A percentile compares a stretch with the other conserved stretches of the same genome.
phyloP scores from a whole-genome alignment of 2,797 vertebrate species.

The Crocidura indochinensis region DNA sequence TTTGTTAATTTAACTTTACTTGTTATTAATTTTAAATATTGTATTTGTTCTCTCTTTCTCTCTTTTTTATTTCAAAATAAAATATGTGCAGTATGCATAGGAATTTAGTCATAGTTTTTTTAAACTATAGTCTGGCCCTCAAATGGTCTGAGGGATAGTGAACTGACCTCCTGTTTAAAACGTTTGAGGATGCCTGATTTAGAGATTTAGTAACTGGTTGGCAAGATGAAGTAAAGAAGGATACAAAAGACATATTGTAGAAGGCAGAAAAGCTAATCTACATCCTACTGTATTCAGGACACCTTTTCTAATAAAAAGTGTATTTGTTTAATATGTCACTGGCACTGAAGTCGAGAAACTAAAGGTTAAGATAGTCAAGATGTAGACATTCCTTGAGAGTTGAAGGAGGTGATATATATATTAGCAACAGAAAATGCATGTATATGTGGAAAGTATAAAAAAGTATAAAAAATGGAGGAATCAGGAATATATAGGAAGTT shows the following conservation, averaged over 20 bases:
- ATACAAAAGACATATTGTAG: not conserved
- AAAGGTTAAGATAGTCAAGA: constrained; percentile 3
- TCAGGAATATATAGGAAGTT: constrained; percentile 32
- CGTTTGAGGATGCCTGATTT: not conserved
- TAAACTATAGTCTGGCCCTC: no score
- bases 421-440: not conserved
- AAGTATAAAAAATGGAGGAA: not conserved
- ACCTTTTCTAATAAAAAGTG: not conserved
- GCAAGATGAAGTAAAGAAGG: not conserved
- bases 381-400: not conserved
- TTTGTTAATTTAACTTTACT: no score
- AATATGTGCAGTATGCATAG: no score
- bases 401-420: not conserved
- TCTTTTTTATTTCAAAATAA: no score
- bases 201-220: not conserved
- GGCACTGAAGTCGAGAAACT: not conserved
- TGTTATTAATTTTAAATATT: no score
- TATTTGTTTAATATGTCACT: not conserved
- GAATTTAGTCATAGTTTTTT: no score
- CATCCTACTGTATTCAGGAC: not conserved
- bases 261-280: not conserved
- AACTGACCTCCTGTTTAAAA: no score
- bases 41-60: no score
- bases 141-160: no score
- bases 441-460: not conserved